Base-by-base conservation (phyloP, 37 sponge, comb jelly and placozoan genomes). In the Eunapius fragilis region DNA sequence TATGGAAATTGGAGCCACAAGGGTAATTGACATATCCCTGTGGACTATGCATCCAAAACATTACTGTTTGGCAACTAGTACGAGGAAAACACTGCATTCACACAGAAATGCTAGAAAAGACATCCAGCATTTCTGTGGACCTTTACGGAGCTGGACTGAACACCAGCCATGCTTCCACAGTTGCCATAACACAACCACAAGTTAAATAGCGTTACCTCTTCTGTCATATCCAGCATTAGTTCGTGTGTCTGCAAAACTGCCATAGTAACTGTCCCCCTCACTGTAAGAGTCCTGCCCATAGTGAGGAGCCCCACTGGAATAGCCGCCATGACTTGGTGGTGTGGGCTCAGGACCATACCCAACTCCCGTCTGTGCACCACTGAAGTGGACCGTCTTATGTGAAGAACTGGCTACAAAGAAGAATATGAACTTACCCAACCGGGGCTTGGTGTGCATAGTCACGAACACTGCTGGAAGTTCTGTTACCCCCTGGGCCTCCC, bases 401-500 rank as follows among this genome's bases (percentile, higher is more conserved):
- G 9, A 45, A 9, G 47, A 45, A 45, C 9, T 11, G 47, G 47
- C 9, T 11, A 45, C 47, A 45, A 45, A 45, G 14, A 19, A 58
- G 7, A 58, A 58, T 58, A 2, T 58, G 58, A 11, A 2, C 58
- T 19, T 58, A 58, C 58, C 58, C 58, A 58, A 58, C 58, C 1
- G 58, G 58, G 14, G 58, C 19, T 17, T 58, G 58, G 58, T 58
- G 58, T 12, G 6, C 19, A 19, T 58, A 58, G 58, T 58, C 58
- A 19, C 58, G 58, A 19, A 58, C 58, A 58, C 22, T 58, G 58
- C 58, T 58, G 58, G 58, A 17, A 10, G 58, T 58, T 27, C 73
- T 31, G 17, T 72, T 58, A 23, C 80, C 73, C 32, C 87, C 71
- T 23, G 74, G 75, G 3, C 73, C 71, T 0, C 70, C 77, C 10